Conservation (phyloP, 2,113 vertebrate species). For the Halcyon malimbica region DNA sequence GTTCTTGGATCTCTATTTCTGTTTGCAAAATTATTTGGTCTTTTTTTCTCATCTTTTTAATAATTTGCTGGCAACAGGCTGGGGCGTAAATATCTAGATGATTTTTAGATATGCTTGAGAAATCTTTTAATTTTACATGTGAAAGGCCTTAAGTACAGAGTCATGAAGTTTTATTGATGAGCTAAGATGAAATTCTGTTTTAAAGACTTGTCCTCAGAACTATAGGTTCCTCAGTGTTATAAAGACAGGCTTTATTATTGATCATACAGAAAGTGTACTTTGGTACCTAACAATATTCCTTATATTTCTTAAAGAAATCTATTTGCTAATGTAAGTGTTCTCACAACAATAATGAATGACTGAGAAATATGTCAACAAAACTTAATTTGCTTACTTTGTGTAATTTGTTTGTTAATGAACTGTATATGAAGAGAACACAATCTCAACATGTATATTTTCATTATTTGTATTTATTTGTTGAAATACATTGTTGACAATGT, state of each 20-base stretch:
- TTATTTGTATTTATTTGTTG: constrained; percentile 5
- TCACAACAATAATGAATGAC: background rate
- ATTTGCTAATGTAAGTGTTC: background rate
- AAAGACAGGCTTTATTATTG: background rate
- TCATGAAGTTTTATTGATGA: background rate
- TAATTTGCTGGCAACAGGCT: background rate
- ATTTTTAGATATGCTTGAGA: background rate
- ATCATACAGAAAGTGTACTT: background rate
- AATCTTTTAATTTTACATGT: background rate
- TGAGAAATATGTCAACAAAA: background rate
- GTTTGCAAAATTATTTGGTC: background rate
- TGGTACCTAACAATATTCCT: background rate
- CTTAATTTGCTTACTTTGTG: background rate
- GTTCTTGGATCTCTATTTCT: background rate
- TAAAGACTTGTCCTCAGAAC: background rate
- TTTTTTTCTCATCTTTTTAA: background rate
- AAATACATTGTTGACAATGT: background rate
- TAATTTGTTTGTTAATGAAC: constrained; percentile 31
- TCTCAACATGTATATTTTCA: background rate
- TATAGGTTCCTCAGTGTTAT: background rate
- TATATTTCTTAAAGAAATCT: background rate
- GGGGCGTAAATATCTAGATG: background rate
- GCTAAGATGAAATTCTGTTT: background rate
- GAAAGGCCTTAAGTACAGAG: background rate
- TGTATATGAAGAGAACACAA: background rate